These are phyloP conservation scores for Clamator glandarius DNA, from an alignment of 2,797 vertebrate species.

Conservation along the genomic window DNA sequence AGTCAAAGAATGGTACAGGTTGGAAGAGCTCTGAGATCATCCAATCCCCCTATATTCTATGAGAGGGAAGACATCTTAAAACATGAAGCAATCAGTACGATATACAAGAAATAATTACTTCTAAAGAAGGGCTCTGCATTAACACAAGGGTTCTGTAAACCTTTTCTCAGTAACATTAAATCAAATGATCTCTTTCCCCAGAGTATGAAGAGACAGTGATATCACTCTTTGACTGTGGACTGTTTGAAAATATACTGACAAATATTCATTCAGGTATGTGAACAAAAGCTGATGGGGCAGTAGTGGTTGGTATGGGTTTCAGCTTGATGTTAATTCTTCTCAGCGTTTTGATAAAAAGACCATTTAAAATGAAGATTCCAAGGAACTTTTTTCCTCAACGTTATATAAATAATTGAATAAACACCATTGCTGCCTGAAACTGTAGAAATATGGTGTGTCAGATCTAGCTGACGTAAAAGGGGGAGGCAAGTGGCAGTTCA, in stretches of 20 bases:
- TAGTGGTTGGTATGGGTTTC: neutral
- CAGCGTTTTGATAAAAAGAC: neutral
- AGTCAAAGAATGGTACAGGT: no score
- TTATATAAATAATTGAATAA: neutral
- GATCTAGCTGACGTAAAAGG: neutral
- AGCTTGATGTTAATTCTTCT: neutral
- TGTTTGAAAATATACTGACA: constrained; percentile 75
- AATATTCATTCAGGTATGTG: constrained; percentile 73
- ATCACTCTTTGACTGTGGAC: constrained; percentile 74
- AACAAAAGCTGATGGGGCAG: neutral
- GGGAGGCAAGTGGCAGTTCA: neutral
- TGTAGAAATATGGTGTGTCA: neutral
- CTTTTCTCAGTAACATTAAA: neutral
- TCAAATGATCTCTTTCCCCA: constrained; percentile 3
- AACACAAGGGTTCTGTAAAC: accelerated
- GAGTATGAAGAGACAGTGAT: constrained; percentile 78
- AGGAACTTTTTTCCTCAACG: neutral
- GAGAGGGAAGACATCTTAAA: neutral
- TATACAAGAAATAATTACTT: neutral
- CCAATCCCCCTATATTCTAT: neutral
- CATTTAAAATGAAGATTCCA: neutral
- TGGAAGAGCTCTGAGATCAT: no score
- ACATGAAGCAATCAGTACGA: neutral
- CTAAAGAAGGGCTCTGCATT: neutral
- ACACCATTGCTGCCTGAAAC: neutral